Percentiles rank a stretch among this genome's conserved stretches.
These are phyloP conservation scores for Lingula anatina DNA, from an alignment of 2,888 invertebrate genomes.

Conservation along the genomic window DNA sequence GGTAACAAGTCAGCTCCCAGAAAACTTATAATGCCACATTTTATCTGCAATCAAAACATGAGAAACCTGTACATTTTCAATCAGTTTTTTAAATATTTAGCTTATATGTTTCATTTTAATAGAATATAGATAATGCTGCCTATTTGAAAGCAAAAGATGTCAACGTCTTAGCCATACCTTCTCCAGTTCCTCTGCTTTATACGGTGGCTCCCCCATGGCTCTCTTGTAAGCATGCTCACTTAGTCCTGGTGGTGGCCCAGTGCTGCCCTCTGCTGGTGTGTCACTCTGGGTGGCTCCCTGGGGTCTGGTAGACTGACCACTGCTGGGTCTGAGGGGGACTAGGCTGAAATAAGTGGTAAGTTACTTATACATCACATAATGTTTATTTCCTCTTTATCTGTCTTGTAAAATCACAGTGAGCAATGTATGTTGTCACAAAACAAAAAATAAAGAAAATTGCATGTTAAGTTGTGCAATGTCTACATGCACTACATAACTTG, in stretches of 20 bases:
- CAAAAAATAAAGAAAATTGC: not conserved
- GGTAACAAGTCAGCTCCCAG: conserved; percentile 72
- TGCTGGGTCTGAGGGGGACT: not conserved
- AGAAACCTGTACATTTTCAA: not conserved
- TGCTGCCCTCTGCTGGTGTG: not conserved
- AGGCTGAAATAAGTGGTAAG: not conserved
- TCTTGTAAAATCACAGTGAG: not conserved
- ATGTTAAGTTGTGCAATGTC: not conserved
- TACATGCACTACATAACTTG: too few relatives aligned
- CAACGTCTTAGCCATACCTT: too few relatives aligned
- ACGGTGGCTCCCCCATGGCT: conserved; percentile 34
- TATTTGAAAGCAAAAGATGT: not conserved
- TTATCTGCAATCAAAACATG: conserved; percentile 56
- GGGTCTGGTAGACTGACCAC: not conserved
- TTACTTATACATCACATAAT: too few relatives aligned
- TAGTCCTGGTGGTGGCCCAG: conserved; percentile 35
- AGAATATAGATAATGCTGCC: not conserved
- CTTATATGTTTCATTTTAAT: too few relatives aligned
- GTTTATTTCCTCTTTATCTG: too few relatives aligned
- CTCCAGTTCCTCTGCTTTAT: conserved; percentile 60
- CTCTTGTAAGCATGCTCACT: conserved; percentile 36
- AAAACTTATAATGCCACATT: conserved; percentile 76
- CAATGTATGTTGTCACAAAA: not conserved
- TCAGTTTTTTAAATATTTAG: not conserved
- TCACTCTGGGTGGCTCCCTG: not conserved